Conservation (phyloP, 2,888 invertebrate genomes). For the Zonitis immaculata region DNA sequence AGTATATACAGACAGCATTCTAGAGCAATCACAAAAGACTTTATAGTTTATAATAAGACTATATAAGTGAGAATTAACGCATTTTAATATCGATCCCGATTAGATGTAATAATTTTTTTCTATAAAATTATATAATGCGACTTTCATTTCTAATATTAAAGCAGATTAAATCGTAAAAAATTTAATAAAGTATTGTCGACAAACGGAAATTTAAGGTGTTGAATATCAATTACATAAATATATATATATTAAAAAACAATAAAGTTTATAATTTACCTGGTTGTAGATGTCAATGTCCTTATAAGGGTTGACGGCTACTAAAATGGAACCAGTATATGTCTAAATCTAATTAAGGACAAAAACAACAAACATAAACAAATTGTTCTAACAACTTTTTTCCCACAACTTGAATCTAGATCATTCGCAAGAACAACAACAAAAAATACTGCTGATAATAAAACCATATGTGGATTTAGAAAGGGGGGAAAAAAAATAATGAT, state of each 20-base stretch:
- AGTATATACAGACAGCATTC: too few species aligned
- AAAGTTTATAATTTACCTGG: constrained; percentile 63
- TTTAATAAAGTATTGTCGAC: background rate
- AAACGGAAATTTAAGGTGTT: constrained; percentile 13
- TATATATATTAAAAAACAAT: too few species aligned
- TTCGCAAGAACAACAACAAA: background rate
- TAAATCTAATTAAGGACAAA: constrained; percentile 59
- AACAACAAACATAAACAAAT: constrained; percentile 6
- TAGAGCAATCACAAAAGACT: background rate
- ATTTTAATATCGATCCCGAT: too few species aligned
- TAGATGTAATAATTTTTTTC: background rate
- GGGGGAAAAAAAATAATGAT: too few species aligned
- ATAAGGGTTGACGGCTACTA: constrained; percentile 92
- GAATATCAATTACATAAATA: constrained; percentile 7
- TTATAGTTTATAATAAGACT: too few species aligned
- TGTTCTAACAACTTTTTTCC: background rate
- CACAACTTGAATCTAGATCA: background rate
- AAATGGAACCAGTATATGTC: constrained; percentile 91
- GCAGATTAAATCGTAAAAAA: too few species aligned
- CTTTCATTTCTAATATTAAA: too few species aligned
- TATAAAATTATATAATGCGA: background rate
- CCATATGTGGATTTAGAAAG: too few species aligned
- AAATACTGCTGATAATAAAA: background rate
- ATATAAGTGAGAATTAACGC: background rate
- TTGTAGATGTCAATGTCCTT: constrained; percentile 86